Percentiles rank a stretch among this genome's conserved stretches.
Conservation (phyloP, 2,797 vertebrate genomes). For the Crossoptilon crossoptilon region DNA sequence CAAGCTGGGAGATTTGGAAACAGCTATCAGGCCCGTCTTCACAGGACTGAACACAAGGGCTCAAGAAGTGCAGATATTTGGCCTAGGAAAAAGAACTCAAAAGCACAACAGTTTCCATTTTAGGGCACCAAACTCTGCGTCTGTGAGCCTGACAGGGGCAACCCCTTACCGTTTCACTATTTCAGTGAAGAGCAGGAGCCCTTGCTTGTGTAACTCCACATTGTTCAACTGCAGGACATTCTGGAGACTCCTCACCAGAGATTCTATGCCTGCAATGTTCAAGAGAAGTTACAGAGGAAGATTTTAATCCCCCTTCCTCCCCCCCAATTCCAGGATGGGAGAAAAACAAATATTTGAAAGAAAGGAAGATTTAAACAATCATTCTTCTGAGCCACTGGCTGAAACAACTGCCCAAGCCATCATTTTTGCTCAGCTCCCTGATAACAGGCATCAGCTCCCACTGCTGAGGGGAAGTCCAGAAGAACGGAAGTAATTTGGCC, state of each 20-base stretch:
- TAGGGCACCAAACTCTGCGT: neutral
- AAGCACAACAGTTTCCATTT: neutral
- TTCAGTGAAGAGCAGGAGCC: conserved; percentile 89
- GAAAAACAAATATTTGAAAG: conserved; percentile 6
- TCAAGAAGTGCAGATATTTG: neutral
- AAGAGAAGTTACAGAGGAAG: conserved; percentile 9
- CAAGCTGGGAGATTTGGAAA: neutral
- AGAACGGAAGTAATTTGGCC: neutral
- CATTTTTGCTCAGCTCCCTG: neutral
- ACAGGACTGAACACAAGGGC: neutral
- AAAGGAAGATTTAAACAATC: neutral
- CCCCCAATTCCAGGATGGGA: neutral
- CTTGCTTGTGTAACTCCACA: conserved; percentile 88
- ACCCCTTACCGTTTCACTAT: conserved; percentile 89
- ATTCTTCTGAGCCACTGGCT: neutral
- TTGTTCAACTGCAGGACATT: conserved; percentile 84
- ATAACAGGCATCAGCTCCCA: neutral
- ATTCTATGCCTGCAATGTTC: conserved; percentile 88
- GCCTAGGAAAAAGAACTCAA: neutral
- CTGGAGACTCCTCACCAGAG: conserved; percentile 90
- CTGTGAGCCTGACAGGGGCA: neutral
- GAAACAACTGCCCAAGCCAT: neutral
- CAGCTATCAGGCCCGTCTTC: neutral
- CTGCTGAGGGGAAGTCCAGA: neutral
- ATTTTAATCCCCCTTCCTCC: neutral